Conservation (phyloP, 2,888 invertebrate genomes). For the Ichneumon xanthorius region DNA sequence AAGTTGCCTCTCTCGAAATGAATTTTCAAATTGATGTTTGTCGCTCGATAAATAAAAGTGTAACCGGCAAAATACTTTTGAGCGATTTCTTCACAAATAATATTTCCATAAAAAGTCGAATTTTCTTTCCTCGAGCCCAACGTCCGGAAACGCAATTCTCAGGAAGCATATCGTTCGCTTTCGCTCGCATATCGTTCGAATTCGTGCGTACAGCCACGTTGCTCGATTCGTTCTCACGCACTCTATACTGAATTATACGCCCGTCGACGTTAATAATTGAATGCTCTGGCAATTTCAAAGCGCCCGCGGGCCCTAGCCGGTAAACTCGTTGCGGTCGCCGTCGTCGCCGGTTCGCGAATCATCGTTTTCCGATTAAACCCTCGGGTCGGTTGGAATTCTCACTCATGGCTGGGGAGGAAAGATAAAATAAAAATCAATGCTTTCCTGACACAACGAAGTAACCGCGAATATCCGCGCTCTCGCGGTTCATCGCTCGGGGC, state of each 20-base stretch:
- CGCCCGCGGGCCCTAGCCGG: slow-evolving; percentile 52
- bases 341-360: slow-evolving; percentile 49
- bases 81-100: too few species aligned
- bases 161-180: neutral
- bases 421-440: slow-evolving; percentile 51
- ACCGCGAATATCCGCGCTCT: slow-evolving; percentile 65
- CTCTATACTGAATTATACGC: slow-evolving; percentile 60
- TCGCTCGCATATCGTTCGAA: neutral
- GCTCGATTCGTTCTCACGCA: slow-evolving; percentile 53
- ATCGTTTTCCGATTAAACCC: slow-evolving; percentile 64
- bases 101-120: too few species aligned
- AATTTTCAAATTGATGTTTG: too few species aligned
- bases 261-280: slow-evolving; percentile 66
- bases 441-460: slow-evolving; percentile 40
- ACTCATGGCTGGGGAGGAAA: neutral
- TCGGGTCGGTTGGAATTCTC: slow-evolving; percentile 41
- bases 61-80: too few species aligned
- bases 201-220: neutral
- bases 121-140: too few species aligned
- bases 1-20: too few species aligned
- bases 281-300: slow-evolving; percentile 65
- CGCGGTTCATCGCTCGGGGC: slow-evolving; percentile 59
- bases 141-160: neutral
- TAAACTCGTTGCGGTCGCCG: slow-evolving; percentile 34
- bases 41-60: too few species aligned